Conservation (phyloP, 2,113 vertebrate species). For the Dissostichus mawsoni region DNA sequence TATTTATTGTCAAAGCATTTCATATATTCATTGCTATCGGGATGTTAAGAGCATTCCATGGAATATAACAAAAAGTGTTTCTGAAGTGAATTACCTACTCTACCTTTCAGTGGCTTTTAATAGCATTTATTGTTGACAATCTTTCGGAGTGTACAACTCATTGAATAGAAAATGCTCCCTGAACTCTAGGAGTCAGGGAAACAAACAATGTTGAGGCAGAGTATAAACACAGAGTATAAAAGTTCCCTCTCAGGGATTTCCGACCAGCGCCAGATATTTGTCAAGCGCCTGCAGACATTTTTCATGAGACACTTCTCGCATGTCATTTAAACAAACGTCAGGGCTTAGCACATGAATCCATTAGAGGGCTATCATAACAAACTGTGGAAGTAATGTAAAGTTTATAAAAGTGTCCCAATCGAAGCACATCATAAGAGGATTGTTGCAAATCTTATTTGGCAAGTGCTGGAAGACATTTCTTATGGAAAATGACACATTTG, state of each 20-base stretch:
- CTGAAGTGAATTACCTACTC: too few species aligned
- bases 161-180: conserved; percentile 18
- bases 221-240: conserved; percentile 42
- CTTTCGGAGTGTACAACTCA: conserved; percentile 36
- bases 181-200: conserved; percentile 4
- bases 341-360: conserved; percentile 47
- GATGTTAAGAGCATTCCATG: too few species aligned
- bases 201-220: conserved; percentile 38
- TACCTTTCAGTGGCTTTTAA: conserved; percentile 34
- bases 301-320: conserved; percentile 51
- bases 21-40: too few species aligned
- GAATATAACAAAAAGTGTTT: too few species aligned
- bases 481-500: conserved; percentile 11
- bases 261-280: conserved; percentile 49
- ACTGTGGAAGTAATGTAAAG: conserved; percentile 53
- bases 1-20: too few species aligned
- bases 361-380: conserved; percentile 70
- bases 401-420: conserved; percentile 60
- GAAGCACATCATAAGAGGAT: conserved; percentile 41
- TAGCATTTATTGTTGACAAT: neutral
- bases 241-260: conserved; percentile 46
- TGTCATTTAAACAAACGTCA: conserved; percentile 68
- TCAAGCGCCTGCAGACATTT: conserved; percentile 39
- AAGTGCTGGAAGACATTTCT: conserved; percentile 14
- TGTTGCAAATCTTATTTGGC: conserved; percentile 31